Evolutionary conservation across 2,888 invertebrate species (phyloP).

Genomic region (Galeruca laticollis): DNA sequence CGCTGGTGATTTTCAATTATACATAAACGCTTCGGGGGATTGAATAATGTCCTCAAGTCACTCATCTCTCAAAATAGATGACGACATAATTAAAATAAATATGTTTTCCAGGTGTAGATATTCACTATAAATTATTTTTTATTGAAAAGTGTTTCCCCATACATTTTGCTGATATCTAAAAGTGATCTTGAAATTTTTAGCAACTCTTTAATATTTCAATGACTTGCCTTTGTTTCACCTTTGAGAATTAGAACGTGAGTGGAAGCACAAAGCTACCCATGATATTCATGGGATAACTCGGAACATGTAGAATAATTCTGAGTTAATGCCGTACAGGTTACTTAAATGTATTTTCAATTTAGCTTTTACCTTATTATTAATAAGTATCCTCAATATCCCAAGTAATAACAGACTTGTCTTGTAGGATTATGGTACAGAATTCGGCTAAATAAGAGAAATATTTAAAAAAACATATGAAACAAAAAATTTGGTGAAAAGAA

Average conservation of each 20-base stretch:
- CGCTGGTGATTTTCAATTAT: conserved; percentile 22
- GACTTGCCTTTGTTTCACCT: conserved; percentile 40
- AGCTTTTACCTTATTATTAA: conserved; percentile 22
- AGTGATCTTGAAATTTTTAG: conserved; percentile 33
- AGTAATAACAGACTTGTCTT: background rate
- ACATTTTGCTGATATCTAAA: conserved; percentile 12
- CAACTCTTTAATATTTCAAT: conserved; percentile 38
- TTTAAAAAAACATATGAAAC: too few relatives aligned
- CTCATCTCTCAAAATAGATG: background rate
- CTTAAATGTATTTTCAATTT: conserved; percentile 25
- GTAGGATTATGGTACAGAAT: too few relatives aligned
- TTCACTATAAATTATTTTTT: background rate
- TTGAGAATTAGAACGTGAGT: conserved; percentile 39
- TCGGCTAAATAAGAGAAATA: too few relatives aligned
- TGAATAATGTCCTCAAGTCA: conserved; percentile 3
- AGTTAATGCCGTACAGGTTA: conserved; percentile 18
- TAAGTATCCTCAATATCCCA: background rate
- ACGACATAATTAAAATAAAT: background rate
- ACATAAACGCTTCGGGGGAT: conserved; percentile 15
- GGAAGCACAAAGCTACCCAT: conserved; percentile 30
- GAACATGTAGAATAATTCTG: conserved; percentile 11
- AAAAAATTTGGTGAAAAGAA: too few relatives aligned
- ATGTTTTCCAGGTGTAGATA: background rate
- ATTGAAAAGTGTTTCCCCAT: background rate
- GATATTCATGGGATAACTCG: conserved; percentile 29